Base-by-base conservation (phyloP, 2,113 vertebrate species). In the Tupaia tana region DNA sequence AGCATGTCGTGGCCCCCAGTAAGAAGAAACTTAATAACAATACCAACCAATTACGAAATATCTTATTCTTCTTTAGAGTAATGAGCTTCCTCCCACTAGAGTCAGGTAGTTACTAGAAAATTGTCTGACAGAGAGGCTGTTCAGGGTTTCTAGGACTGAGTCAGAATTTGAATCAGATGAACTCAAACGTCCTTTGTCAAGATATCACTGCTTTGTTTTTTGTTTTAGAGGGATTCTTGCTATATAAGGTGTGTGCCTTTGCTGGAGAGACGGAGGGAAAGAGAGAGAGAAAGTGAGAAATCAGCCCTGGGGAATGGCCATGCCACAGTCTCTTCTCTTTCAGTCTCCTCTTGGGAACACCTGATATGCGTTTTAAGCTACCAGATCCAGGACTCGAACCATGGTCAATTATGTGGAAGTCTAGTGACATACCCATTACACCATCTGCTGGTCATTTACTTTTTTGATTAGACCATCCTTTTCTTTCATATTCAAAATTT, bases 21-120 rank as follows among this genome's bases (percentile, higher is more conserved):
- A 80, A 94, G 70, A 91, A 93, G 95, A 89, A 90, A 67, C 91
- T 96, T 97, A 92, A 95, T 82, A 90, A 27, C 91, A 74, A 96
- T 29, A 90, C 29, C 64, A 95, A 43, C 89, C 54, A 75, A 88
- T 93, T 92, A 14, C 94, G 82, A 86, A 89, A 89, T 96, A 82
- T 82, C 74, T 69, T 77, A 7, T 70, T 95, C 88, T 69, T 82
- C 82, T 69, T 82, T 79, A 78, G 34, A 87, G 61, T 82, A 89
- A 93, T 75, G 86, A 25, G 54, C 52, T 93, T 92, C 88, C 88
- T 94, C 7, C 73, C 14, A 3, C 81, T 89, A 87, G 52, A 73
- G 34, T 69, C 78, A 78, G 69, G 63, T 91, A 9, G 34, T 22
- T 20, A 63, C 34, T 70, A 88, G 91, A 94, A 93, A 89, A 69